Conservation (phyloP, 2,888 invertebrate genomes). For the Ctenicera cuprea region DNA sequence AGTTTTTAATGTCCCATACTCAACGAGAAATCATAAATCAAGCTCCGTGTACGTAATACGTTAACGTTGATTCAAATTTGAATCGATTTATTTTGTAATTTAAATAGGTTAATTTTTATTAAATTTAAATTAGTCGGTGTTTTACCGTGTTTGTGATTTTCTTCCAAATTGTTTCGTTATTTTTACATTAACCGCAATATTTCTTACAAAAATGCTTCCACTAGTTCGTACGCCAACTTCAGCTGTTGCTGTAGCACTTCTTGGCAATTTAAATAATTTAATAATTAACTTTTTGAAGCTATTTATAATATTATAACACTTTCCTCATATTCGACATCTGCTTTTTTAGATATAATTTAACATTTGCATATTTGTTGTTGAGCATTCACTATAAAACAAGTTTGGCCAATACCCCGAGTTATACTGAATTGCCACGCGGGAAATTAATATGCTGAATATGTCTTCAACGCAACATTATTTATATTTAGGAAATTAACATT, state of each 20-base stretch:
- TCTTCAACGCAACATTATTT: constrained; percentile 23
- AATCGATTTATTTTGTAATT: no score
- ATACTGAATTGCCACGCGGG: neutral
- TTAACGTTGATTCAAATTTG: no score
- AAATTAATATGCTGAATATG: constrained; percentile 27
- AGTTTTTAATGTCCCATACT: no score
- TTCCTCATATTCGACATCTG: constrained; percentile 26
- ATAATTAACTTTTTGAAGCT: neutral
- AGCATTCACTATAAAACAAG: constrained; percentile 35
- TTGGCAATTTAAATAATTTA: constrained; percentile 23
- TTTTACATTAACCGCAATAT: no score
- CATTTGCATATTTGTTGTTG: constrained; percentile 35
- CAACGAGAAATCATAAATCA: no score
- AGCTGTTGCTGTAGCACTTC: constrained; percentile 4
- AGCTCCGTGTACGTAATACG: no score
- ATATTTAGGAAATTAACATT: constrained; percentile 23
- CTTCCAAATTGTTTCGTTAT: no score
- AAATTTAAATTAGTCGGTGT: no score
- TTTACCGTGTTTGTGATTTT: no score
- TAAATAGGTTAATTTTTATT: no score
- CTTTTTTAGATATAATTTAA: constrained; percentile 24
- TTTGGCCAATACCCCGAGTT: constrained; percentile 28
- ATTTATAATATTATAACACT: constrained; percentile 5
- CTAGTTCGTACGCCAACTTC: no score
- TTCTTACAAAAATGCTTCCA: no score